Conservation (phyloP, 2,113 vertebrate species). For the Platycercus adscitus region DNA sequence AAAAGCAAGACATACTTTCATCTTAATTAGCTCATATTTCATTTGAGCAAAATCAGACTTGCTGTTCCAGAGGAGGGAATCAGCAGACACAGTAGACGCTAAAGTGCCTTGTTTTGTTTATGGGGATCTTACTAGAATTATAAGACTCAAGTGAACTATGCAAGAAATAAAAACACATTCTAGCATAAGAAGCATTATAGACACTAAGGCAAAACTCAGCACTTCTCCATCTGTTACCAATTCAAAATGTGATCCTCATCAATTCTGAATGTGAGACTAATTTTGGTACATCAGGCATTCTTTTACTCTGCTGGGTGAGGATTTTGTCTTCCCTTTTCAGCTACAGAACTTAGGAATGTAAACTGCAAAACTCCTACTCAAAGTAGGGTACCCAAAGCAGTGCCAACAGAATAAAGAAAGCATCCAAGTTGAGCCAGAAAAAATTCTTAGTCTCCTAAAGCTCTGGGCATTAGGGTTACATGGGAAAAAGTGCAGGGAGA, state of each 20-base stretch:
- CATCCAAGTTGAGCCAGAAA: neutral
- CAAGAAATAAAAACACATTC: slow-evolving; percentile 77
- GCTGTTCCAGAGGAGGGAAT: neutral
- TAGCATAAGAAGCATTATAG: slow-evolving; percentile 64
- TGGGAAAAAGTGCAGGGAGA: neutral
- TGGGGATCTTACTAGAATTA: slow-evolving; percentile 54
- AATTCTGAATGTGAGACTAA: slow-evolving; percentile 63
- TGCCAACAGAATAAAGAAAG: neutral
- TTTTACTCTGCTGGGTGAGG: slow-evolving; percentile 21
- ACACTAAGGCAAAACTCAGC: slow-evolving; percentile 71
- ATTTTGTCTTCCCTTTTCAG: slow-evolving; percentile 42
- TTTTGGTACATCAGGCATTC: slow-evolving; percentile 63
- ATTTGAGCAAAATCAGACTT: slow-evolving; percentile 21
- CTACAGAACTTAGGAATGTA: neutral
- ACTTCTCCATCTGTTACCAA: slow-evolving; percentile 78
- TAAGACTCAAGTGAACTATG: slow-evolving; percentile 55
- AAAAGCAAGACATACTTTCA: slow-evolving; percentile 8
- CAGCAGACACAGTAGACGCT: neutral
- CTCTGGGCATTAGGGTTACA: neutral
- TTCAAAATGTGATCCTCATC: slow-evolving; percentile 73
- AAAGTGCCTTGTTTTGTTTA: slow-evolving; percentile 57
- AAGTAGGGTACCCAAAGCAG: neutral
- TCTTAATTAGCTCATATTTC: slow-evolving; percentile 51
- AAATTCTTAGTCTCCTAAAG: neutral
- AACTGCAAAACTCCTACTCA: slow-evolving; percentile 22